Percentiles rank a stretch among this genome's conserved stretches.
These are phyloP conservation scores for Aradus depressus DNA, from an alignment of 2,888 invertebrate species.

Conservation along the genomic window DNA sequence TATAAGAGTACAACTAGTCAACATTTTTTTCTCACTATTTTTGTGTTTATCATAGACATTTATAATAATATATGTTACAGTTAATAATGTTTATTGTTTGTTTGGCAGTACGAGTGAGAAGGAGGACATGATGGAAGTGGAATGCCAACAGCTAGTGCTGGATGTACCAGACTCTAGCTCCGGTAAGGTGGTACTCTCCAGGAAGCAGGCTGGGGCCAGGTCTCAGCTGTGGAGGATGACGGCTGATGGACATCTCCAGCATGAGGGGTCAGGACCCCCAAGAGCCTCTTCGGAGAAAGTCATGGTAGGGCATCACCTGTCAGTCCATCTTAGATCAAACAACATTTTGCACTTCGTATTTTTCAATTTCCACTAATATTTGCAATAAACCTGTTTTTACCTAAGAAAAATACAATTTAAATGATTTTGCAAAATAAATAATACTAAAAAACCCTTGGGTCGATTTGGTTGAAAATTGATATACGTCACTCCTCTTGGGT, in stretches of 20 bases:
- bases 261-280: slow-evolving; percentile 62
- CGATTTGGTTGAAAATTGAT: no score
- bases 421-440: no score
- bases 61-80: not conserved
- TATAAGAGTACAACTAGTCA: not conserved
- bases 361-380: no score
- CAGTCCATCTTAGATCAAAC: no score
- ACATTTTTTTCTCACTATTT: slow-evolving; percentile 1
- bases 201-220: slow-evolving; percentile 58
- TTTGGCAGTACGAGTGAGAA: slow-evolving; percentile 18
- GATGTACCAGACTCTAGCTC: slow-evolving; percentile 54
- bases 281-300: slow-evolving; percentile 36
- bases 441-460: no score
- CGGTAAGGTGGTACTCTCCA: slow-evolving; percentile 54
- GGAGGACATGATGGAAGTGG: slow-evolving; percentile 35
- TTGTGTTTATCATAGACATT: not conserved
- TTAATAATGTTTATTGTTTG: not conserved
- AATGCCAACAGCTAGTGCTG: slow-evolving; percentile 65
- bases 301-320: no score
- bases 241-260: slow-evolving; percentile 75
- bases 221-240: slow-evolving; percentile 94
- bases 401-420: no score
- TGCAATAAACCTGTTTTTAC: no score
- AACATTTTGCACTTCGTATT: no score
- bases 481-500: no score